These are phyloP conservation scores for Mormoops blainvillei DNA, from an alignment of 2,113 vertebrate species.

Conservation along the genomic window DNA sequence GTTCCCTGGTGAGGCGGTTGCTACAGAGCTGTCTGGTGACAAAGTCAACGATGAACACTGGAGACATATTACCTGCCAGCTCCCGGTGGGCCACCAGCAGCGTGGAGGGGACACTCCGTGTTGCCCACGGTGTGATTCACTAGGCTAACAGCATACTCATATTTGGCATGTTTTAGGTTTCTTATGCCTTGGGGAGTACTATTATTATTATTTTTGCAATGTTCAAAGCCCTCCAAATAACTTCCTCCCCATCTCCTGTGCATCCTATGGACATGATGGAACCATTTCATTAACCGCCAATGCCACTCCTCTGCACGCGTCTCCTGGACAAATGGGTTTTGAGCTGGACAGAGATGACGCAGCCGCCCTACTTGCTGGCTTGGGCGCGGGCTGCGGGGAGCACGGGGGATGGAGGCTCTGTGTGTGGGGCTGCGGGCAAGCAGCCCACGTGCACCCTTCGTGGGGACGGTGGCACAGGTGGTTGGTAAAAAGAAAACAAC, in stretches of 20 bases:
- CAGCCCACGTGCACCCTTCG: slow-evolving; percentile 63
- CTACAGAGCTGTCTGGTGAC: slow-evolving; percentile 62
- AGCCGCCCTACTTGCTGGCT: background rate
- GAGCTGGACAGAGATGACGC: background rate
- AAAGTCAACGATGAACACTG: slow-evolving; percentile 69
- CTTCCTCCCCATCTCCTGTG: background rate
- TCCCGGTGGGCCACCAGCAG: slow-evolving; percentile 29
- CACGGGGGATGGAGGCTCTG: background rate
- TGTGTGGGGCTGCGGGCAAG: background rate
- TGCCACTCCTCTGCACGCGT: background rate
- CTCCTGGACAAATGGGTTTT: background rate
- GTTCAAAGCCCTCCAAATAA: background rate
- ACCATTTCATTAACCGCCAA: background rate
- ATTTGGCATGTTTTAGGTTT: slow-evolving; percentile 5
- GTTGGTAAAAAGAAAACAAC: slow-evolving; percentile 56
- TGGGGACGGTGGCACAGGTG: slow-evolving; percentile 54
- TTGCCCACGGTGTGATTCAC: background rate
- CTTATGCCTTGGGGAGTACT: slow-evolving; percentile 51
- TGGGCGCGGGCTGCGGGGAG: background rate
- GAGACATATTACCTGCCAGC: background rate
- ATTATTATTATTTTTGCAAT: background rate
- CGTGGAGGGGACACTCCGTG: background rate
- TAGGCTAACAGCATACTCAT: background rate
- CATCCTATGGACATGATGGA: fast-evolving
- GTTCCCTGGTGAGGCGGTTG: slow-evolving; percentile 76